Base-by-base conservation (phyloP, 2,888 invertebrate species). In the Sinohyriopsis cumingii region DNA sequence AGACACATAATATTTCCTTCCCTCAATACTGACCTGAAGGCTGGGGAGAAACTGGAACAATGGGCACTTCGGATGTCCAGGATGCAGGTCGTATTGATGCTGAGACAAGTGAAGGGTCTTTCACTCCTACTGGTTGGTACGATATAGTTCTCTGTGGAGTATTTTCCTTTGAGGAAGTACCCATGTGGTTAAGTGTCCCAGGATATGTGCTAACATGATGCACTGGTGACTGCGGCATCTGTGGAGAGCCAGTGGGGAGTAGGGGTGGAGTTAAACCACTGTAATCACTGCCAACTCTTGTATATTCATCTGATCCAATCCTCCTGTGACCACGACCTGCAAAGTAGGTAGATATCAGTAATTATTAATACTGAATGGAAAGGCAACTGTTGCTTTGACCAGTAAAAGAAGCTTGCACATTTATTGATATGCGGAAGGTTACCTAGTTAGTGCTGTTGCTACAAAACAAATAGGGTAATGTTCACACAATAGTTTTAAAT, bases 131-230 rank as follows among this genome's bases (percentile, higher is more conserved):
- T 0, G 82, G 82, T 25, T 82, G 82, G 74, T 86, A 79, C 0
- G 85, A 86, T 55, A 86, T 73, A 12, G 85, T 84, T 24, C 84
- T 55, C 54, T 75, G 78, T 20, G 81, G 77, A 61, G 77, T 77
- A n/a, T 75, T 67, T 28, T 77, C 77, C 73, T 75, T 72, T 71
- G 77, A 77, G 59, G 63, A 63, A 45, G 45, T 15, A 12, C 12
- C 45, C 45, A 45, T 45, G 45, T 45, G 1, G 28, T 60, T 65
- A 18, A 77, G 72, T 55, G 80, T 75, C 25, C 82, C 83, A 7
- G 86, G 86, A 74, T 79, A 84, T 20, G 86, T 82, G 73, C 79
- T 81, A 60, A 85, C 82, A 71, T 85, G 86, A 28, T 80, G 83
- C 45, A 83, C 54, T 9, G 68, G 73, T 15, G 74, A 76, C 55